Percentiles rank a stretch among this genome's conserved stretches.
Conservation (phyloP, 2,888 invertebrate genomes). For the Lepidocyrtinus sp. region DNA sequence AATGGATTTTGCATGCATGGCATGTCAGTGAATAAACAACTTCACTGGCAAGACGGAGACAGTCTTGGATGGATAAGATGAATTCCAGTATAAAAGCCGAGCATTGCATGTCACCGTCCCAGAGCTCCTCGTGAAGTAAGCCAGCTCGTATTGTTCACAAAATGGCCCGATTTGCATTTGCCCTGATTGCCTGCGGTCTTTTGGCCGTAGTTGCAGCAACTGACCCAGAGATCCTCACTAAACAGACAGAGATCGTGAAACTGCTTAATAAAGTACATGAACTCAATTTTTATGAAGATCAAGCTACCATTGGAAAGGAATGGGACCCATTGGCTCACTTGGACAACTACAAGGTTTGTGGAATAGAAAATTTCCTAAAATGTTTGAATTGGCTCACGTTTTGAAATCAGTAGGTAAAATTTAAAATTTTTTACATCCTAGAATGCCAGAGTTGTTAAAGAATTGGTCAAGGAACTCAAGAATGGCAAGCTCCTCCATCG, state of each 20-base stretch:
- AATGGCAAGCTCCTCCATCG: conserved; percentile 76
- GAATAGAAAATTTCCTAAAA: conserved; percentile 13
- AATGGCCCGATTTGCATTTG: conserved; percentile 52
- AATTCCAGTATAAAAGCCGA: conserved; percentile 44
- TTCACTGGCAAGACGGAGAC: too few species aligned
- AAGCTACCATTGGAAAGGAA: conserved; percentile 76
- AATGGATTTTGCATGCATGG: too few species aligned
- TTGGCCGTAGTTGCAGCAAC: conserved; percentile 46
- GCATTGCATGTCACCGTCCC: neutral
- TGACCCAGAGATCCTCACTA: conserved; percentile 54
- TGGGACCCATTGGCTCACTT: conserved; percentile 78
- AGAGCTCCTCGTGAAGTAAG: conserved; percentile 48
- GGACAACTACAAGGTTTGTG: conserved; percentile 74
- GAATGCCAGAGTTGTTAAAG: conserved; percentile 77
- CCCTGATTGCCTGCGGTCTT: conserved; percentile 53
- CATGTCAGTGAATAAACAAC: too few species aligned
- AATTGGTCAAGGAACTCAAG: conserved; percentile 76
- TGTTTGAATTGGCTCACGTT: too few species aligned
- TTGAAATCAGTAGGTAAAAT: too few species aligned
- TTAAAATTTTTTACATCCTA: conserved; percentile 69
- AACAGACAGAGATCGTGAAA: conserved; percentile 76
- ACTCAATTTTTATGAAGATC: conserved; percentile 76
- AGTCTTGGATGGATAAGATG: too few species aligned
- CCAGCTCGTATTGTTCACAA: conserved; percentile 35
- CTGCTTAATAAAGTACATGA: conserved; percentile 79